A percentile compares a stretch with the other conserved stretches of the same genome.
phyloP scores from a whole-genome alignment of 2,888 invertebrate genomes.

The Pristionchus entomophagus region DNA sequence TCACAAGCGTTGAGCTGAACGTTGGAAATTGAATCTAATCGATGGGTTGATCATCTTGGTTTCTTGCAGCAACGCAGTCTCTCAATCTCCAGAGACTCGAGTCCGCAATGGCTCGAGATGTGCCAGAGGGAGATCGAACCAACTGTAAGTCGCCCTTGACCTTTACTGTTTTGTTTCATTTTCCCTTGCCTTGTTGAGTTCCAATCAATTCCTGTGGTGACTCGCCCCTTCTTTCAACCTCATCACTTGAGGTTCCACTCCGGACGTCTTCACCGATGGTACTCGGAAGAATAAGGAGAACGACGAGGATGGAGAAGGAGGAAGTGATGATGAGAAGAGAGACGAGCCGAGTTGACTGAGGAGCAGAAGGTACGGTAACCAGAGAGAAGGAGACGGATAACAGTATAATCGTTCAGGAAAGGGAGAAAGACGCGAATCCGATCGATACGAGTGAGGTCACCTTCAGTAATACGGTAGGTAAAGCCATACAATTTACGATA shows the following conservation, averaged over 20 bases:
- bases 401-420: not conserved
- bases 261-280: no score
- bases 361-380: not conserved
- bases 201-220: no score
- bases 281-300: not conserved
- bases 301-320: not conserved
- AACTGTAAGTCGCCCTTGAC: no score
- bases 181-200: no score
- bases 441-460: not conserved
- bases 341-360: not conserved
- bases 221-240: no score
- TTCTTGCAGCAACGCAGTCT: not conserved
- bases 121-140: not conserved
- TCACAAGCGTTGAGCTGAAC: not conserved
- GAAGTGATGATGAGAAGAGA: not conserved
- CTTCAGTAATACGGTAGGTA: not conserved
- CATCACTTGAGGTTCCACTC: no score
- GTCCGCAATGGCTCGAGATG: not conserved
- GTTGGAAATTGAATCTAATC: no score
- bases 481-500: not conserved
- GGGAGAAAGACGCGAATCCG: not conserved
- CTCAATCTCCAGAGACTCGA: constrained; percentile 31
- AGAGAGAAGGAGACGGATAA: not conserved
- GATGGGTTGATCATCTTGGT: no score
- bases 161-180: no score